phyloP scores from a whole-genome alignment of 2,113 vertebrate genomes.

The Shinisaurus crocodilurus region DNA sequence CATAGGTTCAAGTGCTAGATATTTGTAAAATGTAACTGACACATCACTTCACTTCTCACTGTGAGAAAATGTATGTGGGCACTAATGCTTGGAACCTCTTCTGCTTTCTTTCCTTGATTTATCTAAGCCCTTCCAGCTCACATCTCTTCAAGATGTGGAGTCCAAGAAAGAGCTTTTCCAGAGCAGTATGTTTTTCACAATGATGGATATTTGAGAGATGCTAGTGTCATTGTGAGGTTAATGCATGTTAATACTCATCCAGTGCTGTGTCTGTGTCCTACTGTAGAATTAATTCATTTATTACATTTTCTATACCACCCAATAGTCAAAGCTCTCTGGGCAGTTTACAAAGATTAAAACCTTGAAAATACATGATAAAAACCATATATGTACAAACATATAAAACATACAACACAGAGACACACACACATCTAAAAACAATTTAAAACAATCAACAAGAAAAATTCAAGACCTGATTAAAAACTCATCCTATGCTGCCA shows the following conservation, averaged over 20 bases:
- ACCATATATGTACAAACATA: too few relatives aligned
- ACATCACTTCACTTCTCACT: not conserved
- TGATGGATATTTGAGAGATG: not conserved
- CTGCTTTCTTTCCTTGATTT: not conserved
- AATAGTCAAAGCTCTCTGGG: too few relatives aligned
- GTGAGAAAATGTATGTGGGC: not conserved
- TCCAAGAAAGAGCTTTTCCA: not conserved
- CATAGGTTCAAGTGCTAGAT: slow-evolving; percentile 35
- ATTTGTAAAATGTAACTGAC: slow-evolving; percentile 29
- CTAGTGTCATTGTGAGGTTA: not conserved
- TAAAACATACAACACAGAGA: too few relatives aligned
- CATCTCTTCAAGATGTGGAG: not conserved
- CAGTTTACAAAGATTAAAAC: too few relatives aligned
- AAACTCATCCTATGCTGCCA: too few relatives aligned
- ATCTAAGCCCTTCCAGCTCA: not conserved
- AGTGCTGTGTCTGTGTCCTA: not conserved
- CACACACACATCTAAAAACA: too few relatives aligned
- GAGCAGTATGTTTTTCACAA: not conserved
- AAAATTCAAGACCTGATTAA: too few relatives aligned
- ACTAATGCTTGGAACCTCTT: not conserved
- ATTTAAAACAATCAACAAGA: too few relatives aligned
- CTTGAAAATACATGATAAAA: too few relatives aligned
- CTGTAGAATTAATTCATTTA: not conserved
- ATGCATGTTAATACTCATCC: not conserved
- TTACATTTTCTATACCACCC: too few relatives aligned